Evolutionary conservation across 2,888 invertebrate species (phyloP), one percentile per base, ranked within the genome.

Genomic region (Leptinotarsa juncta): DNA sequence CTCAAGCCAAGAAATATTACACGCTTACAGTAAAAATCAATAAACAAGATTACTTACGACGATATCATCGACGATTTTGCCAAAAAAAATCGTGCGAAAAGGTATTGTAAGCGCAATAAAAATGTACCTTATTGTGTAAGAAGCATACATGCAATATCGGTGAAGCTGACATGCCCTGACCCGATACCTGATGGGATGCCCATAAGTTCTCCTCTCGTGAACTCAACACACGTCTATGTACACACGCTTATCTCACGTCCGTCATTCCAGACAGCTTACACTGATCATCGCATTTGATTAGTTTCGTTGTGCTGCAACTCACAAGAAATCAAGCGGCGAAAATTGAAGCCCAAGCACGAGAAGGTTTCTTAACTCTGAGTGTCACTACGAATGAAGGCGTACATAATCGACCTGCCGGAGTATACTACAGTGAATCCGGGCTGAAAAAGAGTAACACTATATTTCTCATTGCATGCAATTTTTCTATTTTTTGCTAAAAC

Each of bases 141-240:
- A 32, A 32, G 7, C 32, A 32, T 32, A 32, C 32, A 32, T 32
- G 32, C 70, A 53, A 62, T 67, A 70, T 72, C 67, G 67, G 48
- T 68, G 51, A 65, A 60, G 62, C 76, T 81, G 83, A 82, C 81
- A 80, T 79, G 82, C 79, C 80, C 79, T 81, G 83, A 83, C 83
- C 82, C 75, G 78, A 67, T 79, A 80, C 83, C 83, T 78, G 82
- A 82, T 82, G 83, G 70, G 83, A 79, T 77, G 75, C 77, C 79
- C 48, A 77, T 70, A 42, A 77, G 79, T 71, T 77, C 73, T 72
- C 74, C 73, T 77, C 78, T 75, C 72, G 76, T 79, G 74, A 80
- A 81, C 79, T 78, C 77, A 77, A 72, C 71, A 77, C 65, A 77
- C 76, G 72, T 72, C 70, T 79, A 76, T 81, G 81, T 82, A 81